A percentile compares a stretch with the other conserved stretches of the same genome.
These are phyloP conservation scores for Eucera pruinosa DNA, from an alignment of 2,888 invertebrate genomes.

Conservation along the genomic window DNA sequence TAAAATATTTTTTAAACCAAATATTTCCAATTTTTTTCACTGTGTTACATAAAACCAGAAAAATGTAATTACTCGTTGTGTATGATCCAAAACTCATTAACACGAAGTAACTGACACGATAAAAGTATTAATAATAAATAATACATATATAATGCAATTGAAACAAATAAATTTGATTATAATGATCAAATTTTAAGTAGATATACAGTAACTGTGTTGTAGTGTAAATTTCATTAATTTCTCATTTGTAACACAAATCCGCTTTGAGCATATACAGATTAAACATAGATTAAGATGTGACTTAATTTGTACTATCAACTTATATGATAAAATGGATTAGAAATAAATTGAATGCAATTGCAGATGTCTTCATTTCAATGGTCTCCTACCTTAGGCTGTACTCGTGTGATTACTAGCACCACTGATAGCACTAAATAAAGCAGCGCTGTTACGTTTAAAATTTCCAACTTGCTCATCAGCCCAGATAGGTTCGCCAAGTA, in stretches of 20 bases:
- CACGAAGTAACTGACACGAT: not conserved
- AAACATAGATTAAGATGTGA: constrained; percentile 18
- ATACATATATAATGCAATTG: not conserved
- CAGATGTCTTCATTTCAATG: constrained; percentile 18
- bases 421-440: constrained; percentile 91
- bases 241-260: constrained; percentile 34
- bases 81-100: not conserved
- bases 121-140: constrained; percentile 11
- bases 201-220: constrained; percentile 10
- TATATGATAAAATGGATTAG: constrained; percentile 19
- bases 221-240: constrained; percentile 31
- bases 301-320: constrained; percentile 42
- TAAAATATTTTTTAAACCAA: constrained; percentile 16
- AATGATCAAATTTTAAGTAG: constrained; percentile 20
- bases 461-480: constrained; percentile 87
- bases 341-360: constrained; percentile 29
- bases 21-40: not conserved
- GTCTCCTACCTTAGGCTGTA: constrained; percentile 87
- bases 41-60: constrained; percentile 4
- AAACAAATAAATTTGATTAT: constrained; percentile 19
- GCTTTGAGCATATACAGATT: constrained; percentile 40
- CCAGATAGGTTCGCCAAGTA: constrained; percentile 91
- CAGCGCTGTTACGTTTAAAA: constrained; percentile 91
- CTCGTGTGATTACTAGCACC: constrained; percentile 93
- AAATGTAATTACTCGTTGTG: not conserved